Conservation (phyloP, 2,797 vertebrate genomes). For the Microcaecilia unicolor region DNA sequence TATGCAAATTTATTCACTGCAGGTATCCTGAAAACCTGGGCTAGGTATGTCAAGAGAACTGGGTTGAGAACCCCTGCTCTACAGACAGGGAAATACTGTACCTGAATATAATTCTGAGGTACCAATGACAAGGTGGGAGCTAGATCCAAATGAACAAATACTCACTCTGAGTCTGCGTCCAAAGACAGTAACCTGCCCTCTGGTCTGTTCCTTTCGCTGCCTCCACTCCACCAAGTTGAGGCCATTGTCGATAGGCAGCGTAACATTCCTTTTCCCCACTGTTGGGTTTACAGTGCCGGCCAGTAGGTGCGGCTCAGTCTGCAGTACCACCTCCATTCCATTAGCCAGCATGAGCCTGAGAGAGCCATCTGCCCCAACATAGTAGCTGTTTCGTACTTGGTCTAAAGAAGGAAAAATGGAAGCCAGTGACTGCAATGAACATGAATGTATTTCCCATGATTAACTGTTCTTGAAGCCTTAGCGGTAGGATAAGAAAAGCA, state of each 20-base stretch:
- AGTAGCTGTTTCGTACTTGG: conserved; percentile 97
- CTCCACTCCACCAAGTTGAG: conserved; percentile 97
- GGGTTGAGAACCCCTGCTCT: too few relatives aligned
- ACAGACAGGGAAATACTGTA: too few relatives aligned
- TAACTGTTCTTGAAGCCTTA: too few relatives aligned
- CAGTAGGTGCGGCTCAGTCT: conserved; percentile 92
- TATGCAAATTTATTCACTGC: too few relatives aligned
- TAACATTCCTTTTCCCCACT: conserved; percentile 91
- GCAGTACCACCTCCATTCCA: conserved; percentile 94
- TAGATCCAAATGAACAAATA: too few relatives aligned
- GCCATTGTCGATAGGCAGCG: conserved; percentile 89
- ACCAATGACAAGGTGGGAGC: too few relatives aligned
- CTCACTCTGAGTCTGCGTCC: conserved; percentile 91
- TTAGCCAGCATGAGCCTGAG: conserved; percentile 87
- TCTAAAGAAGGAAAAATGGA: conserved; percentile 48
- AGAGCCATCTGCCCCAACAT: conserved; percentile 87
- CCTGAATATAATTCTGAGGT: too few relatives aligned
- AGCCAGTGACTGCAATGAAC: neutral
- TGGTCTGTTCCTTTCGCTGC: conserved; percentile 89
- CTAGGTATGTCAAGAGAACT: too few relatives aligned
- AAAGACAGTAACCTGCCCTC: conserved; percentile 91
- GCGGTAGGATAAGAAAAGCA: too few relatives aligned
- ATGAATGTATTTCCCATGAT: neutral
- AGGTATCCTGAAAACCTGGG: too few relatives aligned
- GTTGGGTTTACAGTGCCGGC: conserved; percentile 93